These are phyloP conservation scores for Apodemia zela DNA, from an alignment of 2,888 invertebrate genomes.

Conservation along the genomic window DNA sequence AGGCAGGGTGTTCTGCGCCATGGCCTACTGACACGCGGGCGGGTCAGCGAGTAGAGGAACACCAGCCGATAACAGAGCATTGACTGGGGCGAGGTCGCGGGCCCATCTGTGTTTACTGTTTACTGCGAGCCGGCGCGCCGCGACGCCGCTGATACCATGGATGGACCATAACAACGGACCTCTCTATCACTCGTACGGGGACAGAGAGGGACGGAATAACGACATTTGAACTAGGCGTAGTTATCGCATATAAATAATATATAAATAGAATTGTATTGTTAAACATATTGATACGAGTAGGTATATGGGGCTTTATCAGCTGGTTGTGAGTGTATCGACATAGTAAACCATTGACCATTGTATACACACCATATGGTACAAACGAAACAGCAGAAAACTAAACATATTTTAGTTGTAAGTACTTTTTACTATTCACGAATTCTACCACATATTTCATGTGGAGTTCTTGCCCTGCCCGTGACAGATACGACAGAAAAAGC, in stretches of 20 bases:
- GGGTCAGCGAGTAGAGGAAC: no score
- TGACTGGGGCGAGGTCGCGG: background rate
- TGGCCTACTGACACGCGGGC: no score
- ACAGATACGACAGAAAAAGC: no score
- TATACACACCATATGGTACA: no score
- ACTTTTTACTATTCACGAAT: no score
- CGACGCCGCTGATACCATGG: background rate
- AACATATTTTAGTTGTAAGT: background rate
- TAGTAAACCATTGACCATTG: background rate
- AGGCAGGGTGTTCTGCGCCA: no score
- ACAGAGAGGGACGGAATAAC: background rate
- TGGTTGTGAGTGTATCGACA: background rate
- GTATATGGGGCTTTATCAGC: background rate
- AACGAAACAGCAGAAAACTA: background rate
- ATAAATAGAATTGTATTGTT: background rate
- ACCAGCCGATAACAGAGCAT: background rate
- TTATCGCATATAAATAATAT: background rate
- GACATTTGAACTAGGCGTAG: background rate
- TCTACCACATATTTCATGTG: no score
- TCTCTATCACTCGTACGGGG: background rate
- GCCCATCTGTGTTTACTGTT: slow-evolving; percentile 11
- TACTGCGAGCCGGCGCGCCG: background rate
- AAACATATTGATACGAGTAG: background rate
- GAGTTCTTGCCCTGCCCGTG: no score
- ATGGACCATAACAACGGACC: background rate